Conservation (phyloP, 2,888 invertebrate genomes). For the Latheticus oryzae region DNA sequence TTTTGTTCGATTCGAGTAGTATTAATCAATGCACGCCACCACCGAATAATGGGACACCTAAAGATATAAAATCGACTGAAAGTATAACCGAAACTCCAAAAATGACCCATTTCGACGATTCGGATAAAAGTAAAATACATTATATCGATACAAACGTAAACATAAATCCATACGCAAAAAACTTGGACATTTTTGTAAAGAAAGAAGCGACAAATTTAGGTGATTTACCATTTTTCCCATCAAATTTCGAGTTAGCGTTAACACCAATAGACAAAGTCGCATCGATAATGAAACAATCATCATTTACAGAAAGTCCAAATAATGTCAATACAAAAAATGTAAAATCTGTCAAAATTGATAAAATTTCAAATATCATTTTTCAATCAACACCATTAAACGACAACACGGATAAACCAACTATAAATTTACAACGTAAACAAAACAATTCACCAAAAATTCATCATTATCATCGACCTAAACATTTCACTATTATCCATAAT, state of each 20-base stretch:
- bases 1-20: constrained; percentile 49
- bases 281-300: constrained; percentile 18
- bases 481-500: constrained; percentile 24
- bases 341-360: constrained; percentile 25
- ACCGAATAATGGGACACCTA: constrained; percentile 1
- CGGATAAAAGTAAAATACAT: constrained; percentile 25
- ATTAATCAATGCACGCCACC: constrained; percentile 32
- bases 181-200: constrained; percentile 33
- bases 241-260: constrained; percentile 53
- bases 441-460: constrained; percentile 12
- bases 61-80: constrained; percentile 3
- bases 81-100: constrained; percentile 43
- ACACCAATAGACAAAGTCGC: constrained; percentile 52
- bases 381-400: constrained; percentile 4
- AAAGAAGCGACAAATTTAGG: constrained; percentile 50
- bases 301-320: constrained; percentile 32
- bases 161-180: constrained; percentile 38
- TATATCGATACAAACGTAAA: constrained; percentile 27
- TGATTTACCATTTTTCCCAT: constrained; percentile 56
- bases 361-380: constrained; percentile 18
- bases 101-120: constrained; percentile 14
- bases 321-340: constrained; percentile 29
- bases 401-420: constrained; percentile 11
- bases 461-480: constrained; percentile 4
- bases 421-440: constrained; percentile 2